Conservation (phyloP, 37 sponge, comb jelly and placozoan species). For the Ephydatia muelleri region DNA sequence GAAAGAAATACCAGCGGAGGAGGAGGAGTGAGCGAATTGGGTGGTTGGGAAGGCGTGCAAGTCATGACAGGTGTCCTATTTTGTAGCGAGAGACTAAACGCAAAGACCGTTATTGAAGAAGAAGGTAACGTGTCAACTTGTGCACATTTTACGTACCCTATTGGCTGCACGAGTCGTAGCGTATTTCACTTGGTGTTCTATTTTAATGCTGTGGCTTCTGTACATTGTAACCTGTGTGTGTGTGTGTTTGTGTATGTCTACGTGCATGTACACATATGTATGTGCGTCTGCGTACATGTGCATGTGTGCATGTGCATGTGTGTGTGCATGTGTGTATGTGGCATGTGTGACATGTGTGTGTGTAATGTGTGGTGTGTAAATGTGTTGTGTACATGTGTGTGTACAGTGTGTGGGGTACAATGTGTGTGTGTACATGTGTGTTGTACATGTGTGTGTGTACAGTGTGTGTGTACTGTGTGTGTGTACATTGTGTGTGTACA, state of each 20-base stretch:
- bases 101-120: slow-evolving; percentile 65
- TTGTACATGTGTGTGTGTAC: no score
- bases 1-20: neutral
- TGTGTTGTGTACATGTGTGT: neutral
- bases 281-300: neutral
- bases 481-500: no score
- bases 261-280: slow-evolving; percentile 4
- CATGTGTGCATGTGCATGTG: neutral
- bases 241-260: slow-evolving; percentile 11
- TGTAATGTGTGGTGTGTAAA: no score
- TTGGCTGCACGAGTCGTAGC: slow-evolving; percentile 29
- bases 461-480: no score
- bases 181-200: no score
- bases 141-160: slow-evolving; percentile 23
- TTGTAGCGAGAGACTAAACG: no score
- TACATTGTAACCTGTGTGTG: no score
- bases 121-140: neutral
- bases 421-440: no score
- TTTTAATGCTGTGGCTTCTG: no score
- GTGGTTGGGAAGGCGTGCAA: neutral
- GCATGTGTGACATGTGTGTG: no score
- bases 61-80: no score
- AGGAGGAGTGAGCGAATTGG: neutral
- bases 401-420: no score
- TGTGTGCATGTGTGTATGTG: neutral